A percentile compares a stretch with the other conserved stretches of the same genome.
Evolutionary conservation across 2,113 vertebrate species (phyloP).

Genomic region (Chauna torquata): DNA sequence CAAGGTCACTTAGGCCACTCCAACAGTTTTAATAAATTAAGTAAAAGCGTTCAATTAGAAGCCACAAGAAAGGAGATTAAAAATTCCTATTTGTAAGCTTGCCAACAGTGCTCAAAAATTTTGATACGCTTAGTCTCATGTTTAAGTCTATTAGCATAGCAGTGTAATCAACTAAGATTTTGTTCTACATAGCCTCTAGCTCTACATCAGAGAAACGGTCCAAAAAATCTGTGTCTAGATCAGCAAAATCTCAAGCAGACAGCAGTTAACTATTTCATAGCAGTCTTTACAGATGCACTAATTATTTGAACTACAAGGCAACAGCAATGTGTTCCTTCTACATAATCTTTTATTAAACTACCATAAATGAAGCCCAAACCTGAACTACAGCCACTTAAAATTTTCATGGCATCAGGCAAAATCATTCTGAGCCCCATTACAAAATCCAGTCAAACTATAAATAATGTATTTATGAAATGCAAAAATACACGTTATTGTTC

Average conservation of each 20-base stretch:
- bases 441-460: neutral
- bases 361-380: neutral
- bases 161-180: neutral
- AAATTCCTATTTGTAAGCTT: neutral
- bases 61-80: neutral
- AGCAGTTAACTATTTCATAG: neutral
- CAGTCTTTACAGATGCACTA: neutral
- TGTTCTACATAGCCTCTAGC: neutral
- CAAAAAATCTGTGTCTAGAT: neutral
- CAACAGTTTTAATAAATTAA: conserved; percentile 16
- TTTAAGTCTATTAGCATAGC: neutral
- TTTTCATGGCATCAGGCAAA: neutral
- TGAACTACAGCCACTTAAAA: neutral
- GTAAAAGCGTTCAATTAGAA: conserved; percentile 28
- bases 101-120: neutral
- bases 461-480: neutral
- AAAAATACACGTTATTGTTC: accelerated
- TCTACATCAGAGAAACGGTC: neutral
- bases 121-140: neutral
- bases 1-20: neutral
- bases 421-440: neutral
- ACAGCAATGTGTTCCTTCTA: neutral
- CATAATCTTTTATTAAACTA: neutral
- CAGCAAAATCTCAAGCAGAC: neutral
- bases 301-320: neutral